A percentile compares a stretch with the other conserved stretches of the same genome.
Conservation (phyloP, 2,888 invertebrate genomes). For the Oxystoma pomonae region DNA sequence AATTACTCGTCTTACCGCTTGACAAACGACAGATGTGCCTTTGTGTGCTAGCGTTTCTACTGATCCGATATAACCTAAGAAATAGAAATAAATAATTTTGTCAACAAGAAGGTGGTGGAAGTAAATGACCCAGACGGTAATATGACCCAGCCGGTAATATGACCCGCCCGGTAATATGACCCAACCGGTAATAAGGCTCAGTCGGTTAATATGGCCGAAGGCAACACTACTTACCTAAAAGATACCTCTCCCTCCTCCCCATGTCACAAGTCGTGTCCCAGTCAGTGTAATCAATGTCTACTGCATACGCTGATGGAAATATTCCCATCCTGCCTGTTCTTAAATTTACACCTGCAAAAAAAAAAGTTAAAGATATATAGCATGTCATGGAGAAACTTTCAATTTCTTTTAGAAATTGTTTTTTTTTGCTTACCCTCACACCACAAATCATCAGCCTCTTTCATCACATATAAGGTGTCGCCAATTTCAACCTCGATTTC, state of each 20-base stretch:
- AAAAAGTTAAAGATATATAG: background rate
- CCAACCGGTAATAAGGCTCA: too few relatives aligned
- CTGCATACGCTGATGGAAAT: constrained; percentile 95
- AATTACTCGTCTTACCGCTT: constrained; percentile 84
- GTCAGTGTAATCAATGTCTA: constrained; percentile 94
- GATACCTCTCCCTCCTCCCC: constrained; percentile 80
- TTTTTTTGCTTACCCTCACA: constrained; percentile 92
- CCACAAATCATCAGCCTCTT: constrained; percentile 96
- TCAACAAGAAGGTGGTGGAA: too few relatives aligned
- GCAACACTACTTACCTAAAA: constrained; percentile 61
- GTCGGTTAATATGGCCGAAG: too few relatives aligned
- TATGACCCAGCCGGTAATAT: too few relatives aligned
- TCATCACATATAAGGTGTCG: constrained; percentile 94
- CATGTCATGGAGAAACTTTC: too few relatives aligned
- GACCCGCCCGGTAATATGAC: too few relatives aligned
- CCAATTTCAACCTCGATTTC: constrained; percentile 97
- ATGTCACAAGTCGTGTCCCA: constrained; percentile 85
- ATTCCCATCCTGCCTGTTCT: constrained; percentile 87
- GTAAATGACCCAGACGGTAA: too few relatives aligned
- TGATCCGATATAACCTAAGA: constrained; percentile 80
- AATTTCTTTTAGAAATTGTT: too few relatives aligned
- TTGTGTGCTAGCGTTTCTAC: constrained; percentile 95
- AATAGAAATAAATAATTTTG: too few relatives aligned
- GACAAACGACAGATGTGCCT: constrained; percentile 93
- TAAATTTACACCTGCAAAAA: constrained; percentile 79